Conservation (phyloP, 37 sponge, comb jelly and placozoan species). For the Lycopodina hypogea region DNA sequence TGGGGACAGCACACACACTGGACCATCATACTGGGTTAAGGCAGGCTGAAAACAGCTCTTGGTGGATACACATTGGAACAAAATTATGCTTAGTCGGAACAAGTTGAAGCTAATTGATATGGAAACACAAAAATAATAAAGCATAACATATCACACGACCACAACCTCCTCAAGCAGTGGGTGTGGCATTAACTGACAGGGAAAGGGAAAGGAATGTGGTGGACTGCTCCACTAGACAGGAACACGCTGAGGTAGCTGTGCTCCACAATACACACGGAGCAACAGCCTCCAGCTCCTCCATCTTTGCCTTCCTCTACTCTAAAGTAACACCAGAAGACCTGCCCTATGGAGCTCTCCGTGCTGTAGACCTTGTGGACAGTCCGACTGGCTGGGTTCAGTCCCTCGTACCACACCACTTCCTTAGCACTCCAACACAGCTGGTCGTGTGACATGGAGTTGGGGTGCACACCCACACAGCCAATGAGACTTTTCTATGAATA, state of each 20-base stretch:
- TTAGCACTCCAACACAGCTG: constrained; percentile 42
- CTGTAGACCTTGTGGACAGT: constrained; percentile 45
- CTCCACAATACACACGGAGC: constrained; percentile 54
- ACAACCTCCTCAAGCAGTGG: background rate
- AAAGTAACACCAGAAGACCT: constrained; percentile 66
- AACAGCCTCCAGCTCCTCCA: background rate
- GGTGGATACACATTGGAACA: background rate
- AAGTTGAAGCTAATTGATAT: background rate
- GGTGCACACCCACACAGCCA: constrained; percentile 23
- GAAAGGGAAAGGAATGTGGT: constrained; percentile 62
- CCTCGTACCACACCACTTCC: constrained; percentile 52
- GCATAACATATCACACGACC: background rate
- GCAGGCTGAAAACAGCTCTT: too few species aligned
- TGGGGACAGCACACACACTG: too few species aligned
- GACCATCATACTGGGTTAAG: too few species aligned
- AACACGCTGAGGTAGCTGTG: constrained; percentile 25
- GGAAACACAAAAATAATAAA: background rate
- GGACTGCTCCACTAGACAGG: constrained; percentile 46
- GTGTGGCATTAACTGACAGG: constrained; percentile 21
- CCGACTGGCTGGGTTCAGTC: constrained; percentile 10
- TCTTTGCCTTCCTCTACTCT: background rate
- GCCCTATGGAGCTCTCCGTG: constrained; percentile 15
- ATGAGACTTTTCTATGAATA: background rate
- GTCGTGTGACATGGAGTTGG: background rate
- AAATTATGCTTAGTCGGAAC: background rate